Evolutionary conservation across 2,888 invertebrate genomes (phyloP).

Genomic region (Eristalis pertinax): DNA sequence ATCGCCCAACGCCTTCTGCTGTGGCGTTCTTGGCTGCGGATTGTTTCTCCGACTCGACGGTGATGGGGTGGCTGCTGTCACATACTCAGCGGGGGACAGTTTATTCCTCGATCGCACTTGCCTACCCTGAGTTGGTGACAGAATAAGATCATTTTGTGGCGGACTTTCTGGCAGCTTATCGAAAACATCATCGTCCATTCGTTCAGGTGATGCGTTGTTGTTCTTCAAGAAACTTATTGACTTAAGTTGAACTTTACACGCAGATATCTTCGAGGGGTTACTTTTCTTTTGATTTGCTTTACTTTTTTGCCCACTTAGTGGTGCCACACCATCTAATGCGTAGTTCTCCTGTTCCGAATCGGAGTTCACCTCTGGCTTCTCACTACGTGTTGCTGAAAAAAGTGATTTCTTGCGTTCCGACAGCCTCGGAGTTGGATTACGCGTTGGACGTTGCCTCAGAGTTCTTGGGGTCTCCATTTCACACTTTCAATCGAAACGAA

Average conservation of each 20-base stretch:
- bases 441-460: slow-evolving; percentile 74
- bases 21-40: slow-evolving; percentile 1
- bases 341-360: slow-evolving; percentile 74
- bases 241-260: slow-evolving; percentile 22
- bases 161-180: slow-evolving; percentile 60
- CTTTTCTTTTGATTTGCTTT: slow-evolving; percentile 55
- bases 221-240: slow-evolving; percentile 53
- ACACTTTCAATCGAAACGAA: not conserved
- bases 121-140: slow-evolving; percentile 40
- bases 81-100: slow-evolving; percentile 64
- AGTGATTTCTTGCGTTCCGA: slow-evolving; percentile 85
- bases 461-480: slow-evolving; percentile 79
- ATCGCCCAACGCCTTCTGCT: slow-evolving; percentile 52
- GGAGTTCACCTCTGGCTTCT: not conserved
- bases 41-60: slow-evolving; percentile 8
- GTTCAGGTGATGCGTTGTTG: slow-evolving; percentile 30
- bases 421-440: slow-evolving; percentile 83
- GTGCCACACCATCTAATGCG: slow-evolving; percentile 75
- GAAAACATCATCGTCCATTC: slow-evolving; percentile 62
- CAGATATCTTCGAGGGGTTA: slow-evolving; percentile 5
- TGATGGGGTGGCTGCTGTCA: slow-evolving; percentile 37
- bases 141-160: not conserved
- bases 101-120: slow-evolving; percentile 34
- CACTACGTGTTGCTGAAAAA: slow-evolving; percentile 78
- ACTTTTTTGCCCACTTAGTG: slow-evolving; percentile 72